Conservation (phyloP, 53 echinoderm and acorn worm genomes). For the Luidia sarsii region DNA sequence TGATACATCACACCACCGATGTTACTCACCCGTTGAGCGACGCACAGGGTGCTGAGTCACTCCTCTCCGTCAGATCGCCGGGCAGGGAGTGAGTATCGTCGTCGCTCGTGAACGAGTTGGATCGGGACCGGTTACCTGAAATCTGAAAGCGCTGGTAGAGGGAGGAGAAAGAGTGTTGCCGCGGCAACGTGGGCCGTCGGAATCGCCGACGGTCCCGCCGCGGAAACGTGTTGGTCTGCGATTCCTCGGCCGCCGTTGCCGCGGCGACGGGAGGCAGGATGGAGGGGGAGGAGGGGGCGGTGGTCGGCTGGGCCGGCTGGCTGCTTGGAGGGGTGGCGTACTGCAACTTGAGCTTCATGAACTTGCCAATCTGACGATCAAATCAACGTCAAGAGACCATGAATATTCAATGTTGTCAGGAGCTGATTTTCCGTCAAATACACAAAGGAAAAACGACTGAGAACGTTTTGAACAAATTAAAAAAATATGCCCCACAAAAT, state of each 20-base stretch:
- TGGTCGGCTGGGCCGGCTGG: slow-evolving; percentile 1
- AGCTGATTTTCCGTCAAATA: no score
- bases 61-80: slow-evolving; percentile 25
- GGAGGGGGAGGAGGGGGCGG: slow-evolving; percentile 39
- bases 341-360: slow-evolving; percentile 94
- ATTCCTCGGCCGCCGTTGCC: slow-evolving; percentile 14
- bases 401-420: no score
- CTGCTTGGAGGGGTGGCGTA: slow-evolving; percentile 72
- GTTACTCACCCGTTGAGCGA: slow-evolving; percentile 42
- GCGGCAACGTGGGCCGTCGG: slow-evolving; percentile 31
- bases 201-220: slow-evolving; percentile 43
- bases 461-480: no score
- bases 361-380: slow-evolving; percentile 74
- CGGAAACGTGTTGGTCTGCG: slow-evolving; percentile 41
- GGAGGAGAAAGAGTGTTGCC: slow-evolving; percentile 39
- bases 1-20: no score
- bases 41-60: slow-evolving; percentile 44
- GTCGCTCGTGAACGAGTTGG: slow-evolving; percentile 46
- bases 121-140: slow-evolving; percentile 32
- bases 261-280: slow-evolving; percentile 23
- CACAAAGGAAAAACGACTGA: no score
- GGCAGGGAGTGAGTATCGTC: slow-evolving; percentile 43
- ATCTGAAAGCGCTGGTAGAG: slow-evolving; percentile 49
- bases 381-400: no score
- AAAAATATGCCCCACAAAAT: no score